These are phyloP conservation scores for Lampris incognitus DNA, from an alignment of 2,113 vertebrate genomes.

Conservation along the genomic window DNA sequence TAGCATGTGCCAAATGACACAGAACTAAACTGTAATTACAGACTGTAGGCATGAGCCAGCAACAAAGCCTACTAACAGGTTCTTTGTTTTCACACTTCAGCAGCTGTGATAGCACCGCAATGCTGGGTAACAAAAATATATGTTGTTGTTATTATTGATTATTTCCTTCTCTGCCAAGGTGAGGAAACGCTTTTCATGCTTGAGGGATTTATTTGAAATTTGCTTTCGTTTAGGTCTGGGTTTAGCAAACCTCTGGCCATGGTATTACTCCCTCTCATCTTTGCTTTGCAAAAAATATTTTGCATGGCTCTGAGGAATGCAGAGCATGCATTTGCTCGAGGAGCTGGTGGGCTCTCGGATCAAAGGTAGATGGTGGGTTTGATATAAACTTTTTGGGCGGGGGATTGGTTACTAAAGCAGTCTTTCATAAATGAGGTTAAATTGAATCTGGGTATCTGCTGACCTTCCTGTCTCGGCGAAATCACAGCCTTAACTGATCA, in stretches of 20 bases:
- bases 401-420: conserved; percentile 78
- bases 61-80: conserved; percentile 58
- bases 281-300: conserved; percentile 38
- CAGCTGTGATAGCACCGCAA: conserved; percentile 60
- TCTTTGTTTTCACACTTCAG: conserved; percentile 64
- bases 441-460: conserved; percentile 83
- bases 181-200: conserved; percentile 28
- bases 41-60: conserved; percentile 55
- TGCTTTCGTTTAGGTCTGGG: conserved; percentile 48
- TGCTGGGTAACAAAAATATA: conserved; percentile 44
- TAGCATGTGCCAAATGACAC: conserved; percentile 62
- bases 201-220: conserved; percentile 14
- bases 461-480: conserved; percentile 80
- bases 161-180: not conserved
- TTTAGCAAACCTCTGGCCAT: conserved; percentile 45
- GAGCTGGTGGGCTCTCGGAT: conserved; percentile 43
- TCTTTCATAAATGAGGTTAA: conserved; percentile 82
- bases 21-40: conserved; percentile 68
- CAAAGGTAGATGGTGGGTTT: conserved; percentile 68
- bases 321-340: conserved; percentile 30
- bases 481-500: conserved; percentile 84
- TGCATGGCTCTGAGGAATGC: conserved; percentile 55
- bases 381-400: conserved; percentile 52
- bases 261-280: conserved; percentile 22
- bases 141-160: not conserved